Evolutionary conservation across 2,113 vertebrate species (phyloP).

Genomic region (Tautogolabrus adspersus): DNA sequence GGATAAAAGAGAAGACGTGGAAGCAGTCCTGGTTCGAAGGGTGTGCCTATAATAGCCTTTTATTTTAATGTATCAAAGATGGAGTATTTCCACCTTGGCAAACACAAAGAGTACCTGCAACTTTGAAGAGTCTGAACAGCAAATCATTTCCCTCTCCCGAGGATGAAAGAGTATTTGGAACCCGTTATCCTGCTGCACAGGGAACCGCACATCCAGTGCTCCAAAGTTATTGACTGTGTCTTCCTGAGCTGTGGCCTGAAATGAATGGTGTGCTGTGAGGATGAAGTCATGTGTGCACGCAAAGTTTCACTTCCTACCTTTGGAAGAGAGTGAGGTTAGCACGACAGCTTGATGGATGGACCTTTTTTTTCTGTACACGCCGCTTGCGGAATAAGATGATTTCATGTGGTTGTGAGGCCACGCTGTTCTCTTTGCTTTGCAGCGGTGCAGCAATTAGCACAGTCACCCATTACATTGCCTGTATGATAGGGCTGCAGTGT

Average conservation of each 20-base stretch:
- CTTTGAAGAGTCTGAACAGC: constrained; percentile 14
- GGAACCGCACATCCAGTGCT: background rate
- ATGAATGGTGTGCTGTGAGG: constrained; percentile 27
- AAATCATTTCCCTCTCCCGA: background rate
- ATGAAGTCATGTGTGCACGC: constrained; percentile 42
- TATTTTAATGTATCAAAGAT: background rate
- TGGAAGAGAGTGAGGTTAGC: constrained; percentile 43
- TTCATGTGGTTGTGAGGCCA: constrained; percentile 68
- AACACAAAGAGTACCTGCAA: constrained; percentile 6
- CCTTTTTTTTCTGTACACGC: constrained; percentile 14
- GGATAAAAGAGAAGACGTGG: background rate
- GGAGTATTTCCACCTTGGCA: background rate
- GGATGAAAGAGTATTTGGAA: constrained; percentile 23
- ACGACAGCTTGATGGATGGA: constrained; percentile 71
- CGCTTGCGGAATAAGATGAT: constrained; percentile 54
- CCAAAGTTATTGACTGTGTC: background rate
- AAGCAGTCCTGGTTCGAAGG: background rate
- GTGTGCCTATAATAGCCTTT: background rate
- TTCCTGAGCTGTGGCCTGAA: background rate
- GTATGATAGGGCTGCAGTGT: constrained; percentile 61
- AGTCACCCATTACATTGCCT: constrained; percentile 62
- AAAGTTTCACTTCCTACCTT: constrained; percentile 62
- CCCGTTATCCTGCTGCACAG: constrained; percentile 11
- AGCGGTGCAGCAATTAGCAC: constrained; percentile 66
- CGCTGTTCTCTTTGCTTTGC: constrained; percentile 43